Evolutionary conservation across 2,888 invertebrate genomes (phyloP), one percentile per base, ranked within the genome.

Genomic region (Eupithecia pulchellata): DNA sequence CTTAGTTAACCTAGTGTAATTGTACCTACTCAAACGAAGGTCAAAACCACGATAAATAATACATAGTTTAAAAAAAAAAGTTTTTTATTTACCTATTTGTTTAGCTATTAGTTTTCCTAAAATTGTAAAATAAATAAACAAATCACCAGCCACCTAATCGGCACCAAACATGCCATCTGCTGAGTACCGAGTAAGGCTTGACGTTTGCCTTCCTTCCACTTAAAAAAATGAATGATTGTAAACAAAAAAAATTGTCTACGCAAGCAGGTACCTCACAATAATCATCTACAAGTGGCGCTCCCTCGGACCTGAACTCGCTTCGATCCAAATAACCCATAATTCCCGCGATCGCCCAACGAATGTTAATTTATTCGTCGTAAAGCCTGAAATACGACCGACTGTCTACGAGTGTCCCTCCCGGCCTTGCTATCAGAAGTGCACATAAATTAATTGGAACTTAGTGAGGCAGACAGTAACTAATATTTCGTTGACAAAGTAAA

Each of bases 341-440:
- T 20, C 34, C 42, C n/a, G 65, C 68, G 3, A 60, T 68, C 64
- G 64, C 52, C 64, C 47, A 66, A 63, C 68, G 66, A 66, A 72
- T 66, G 66, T 60, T 47, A 69, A 72, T 68, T 62, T 72, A 72
- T 72, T 62, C 65, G 65, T 47, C 61, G 62, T 66, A 66, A 68
- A 68, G 32, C 66, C 36, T 72, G 72, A 72, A 58, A 57, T 68
- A 72, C 65, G 68, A 64, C 30, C 32, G 25, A 52, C 39, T 62
- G 57, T 34, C 61, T 61, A 5, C 61, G 30, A 20, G 58, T 34
- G 60, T 32, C 55, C 32, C 30, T 61, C 65, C 25, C 27, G 20
- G 36, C 34, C 62, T 52, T 36, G 34, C 61, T 32, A 60, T 30
- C 25, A 61, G 20, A 34, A 25, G 13, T 61, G 34, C 34, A 61